Conservation (phyloP, 2,113 vertebrate genomes). For the Pelvicachromis taeniatus region DNA sequence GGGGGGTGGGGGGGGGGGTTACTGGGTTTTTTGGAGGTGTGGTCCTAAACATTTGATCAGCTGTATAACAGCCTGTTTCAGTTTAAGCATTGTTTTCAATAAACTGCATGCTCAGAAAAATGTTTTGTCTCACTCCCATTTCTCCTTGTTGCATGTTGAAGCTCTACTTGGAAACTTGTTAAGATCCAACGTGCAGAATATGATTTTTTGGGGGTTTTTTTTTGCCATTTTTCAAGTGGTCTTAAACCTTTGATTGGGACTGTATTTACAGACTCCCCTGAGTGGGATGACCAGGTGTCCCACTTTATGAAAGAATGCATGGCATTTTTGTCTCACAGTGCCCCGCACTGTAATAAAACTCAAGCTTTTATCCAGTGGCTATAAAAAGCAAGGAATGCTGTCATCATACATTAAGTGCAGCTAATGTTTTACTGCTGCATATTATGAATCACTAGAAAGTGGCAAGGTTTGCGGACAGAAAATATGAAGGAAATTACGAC, state of each 20-base stretch:
- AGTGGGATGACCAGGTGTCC: not conserved
- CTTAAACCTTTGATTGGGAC: not conserved
- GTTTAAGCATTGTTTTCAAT: not conserved
- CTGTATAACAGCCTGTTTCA: not conserved
- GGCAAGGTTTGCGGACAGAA: not conserved
- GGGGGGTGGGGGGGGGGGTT: not conserved
- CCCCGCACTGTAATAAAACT: not conserved
- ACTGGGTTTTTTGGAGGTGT: fast-evolving
- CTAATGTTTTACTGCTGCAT: not conserved
- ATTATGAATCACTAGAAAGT: not conserved
- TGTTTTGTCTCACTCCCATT: not conserved
- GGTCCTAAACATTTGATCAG: not conserved
- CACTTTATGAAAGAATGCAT: not conserved
- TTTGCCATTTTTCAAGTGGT: not conserved
- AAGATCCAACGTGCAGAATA: not conserved
- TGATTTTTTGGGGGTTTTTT: not conserved
- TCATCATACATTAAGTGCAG: not conserved
- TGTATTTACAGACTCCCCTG: not conserved
- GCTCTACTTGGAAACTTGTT: not conserved
- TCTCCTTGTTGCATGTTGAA: not conserved
- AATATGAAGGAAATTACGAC: not conserved
- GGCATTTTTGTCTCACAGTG: not conserved
- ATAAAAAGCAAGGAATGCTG: not conserved
- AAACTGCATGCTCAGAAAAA: not conserved
- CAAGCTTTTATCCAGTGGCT: not conserved